Conservation (phyloP, 2,113 vertebrate genomes). For the Zosterops pallidus region DNA sequence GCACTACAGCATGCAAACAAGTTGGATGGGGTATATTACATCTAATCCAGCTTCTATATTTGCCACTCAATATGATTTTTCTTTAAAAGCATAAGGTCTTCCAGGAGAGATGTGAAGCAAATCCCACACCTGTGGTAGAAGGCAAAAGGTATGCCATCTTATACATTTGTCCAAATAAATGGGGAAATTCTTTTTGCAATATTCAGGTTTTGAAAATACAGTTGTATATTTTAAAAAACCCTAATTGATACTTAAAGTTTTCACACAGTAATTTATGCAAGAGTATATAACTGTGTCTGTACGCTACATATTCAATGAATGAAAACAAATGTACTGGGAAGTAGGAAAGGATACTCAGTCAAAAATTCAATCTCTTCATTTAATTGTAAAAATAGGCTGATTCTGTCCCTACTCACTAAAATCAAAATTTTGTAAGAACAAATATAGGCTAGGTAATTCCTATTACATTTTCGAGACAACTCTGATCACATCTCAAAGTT, state of each 20-base stretch:
- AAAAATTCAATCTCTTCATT: not conserved
- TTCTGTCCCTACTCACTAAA: not conserved
- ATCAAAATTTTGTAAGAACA: not conserved
- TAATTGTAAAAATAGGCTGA: not conserved
- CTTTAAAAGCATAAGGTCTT: not conserved
- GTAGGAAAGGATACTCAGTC: not conserved
- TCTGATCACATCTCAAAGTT: not conserved
- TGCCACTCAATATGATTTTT: not conserved
- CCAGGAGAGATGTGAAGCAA: not conserved
- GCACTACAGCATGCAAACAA: not conserved
- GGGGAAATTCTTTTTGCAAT: not conserved
- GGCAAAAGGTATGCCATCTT: not conserved
- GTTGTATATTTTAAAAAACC: not conserved
- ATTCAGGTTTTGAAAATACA: not conserved
- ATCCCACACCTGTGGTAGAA: not conserved
- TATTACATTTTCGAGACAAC: not conserved
- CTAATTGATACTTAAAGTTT: not conserved
- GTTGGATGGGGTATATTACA: fast-evolving
- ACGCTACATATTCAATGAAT: not conserved
- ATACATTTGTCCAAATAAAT: not conserved
- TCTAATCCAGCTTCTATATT: not conserved
- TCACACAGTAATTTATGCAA: not conserved
- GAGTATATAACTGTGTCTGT: not conserved
- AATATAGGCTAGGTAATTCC: not conserved
- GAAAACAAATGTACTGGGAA: not conserved